Evolutionary conservation across 1,140 invertebrate genomes (phyloP).

Genomic region (Metopolophium dirhodum): DNA sequence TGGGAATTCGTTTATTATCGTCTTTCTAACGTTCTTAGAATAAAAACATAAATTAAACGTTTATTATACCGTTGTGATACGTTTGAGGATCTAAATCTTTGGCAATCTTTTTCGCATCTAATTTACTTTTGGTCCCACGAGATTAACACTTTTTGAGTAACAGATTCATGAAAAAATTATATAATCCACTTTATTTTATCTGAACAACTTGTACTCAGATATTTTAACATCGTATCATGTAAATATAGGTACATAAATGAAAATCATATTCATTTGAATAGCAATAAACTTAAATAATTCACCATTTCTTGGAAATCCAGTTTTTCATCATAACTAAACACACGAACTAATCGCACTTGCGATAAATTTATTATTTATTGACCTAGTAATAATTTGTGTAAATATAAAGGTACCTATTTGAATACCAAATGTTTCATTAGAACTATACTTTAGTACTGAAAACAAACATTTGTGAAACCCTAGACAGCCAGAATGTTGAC

Average conservation of each 20-base stretch:
- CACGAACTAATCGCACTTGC: background rate
- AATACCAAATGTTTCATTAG: background rate
- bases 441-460: background rate
- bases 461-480: too few species aligned
- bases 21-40: background rate
- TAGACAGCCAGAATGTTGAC: too few species aligned
- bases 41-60: constrained; percentile 5
- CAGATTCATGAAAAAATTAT: background rate
- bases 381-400: background rate
- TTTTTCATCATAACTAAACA: background rate
- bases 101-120: background rate
- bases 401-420: background rate
- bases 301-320: background rate
- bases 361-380: background rate
- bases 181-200: background rate
- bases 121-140: background rate
- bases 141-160: constrained; percentile 5
- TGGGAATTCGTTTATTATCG: constrained; percentile 4
- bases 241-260: background rate
- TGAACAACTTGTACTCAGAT: background rate
- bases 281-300: too few species aligned
- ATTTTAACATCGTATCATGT: background rate
- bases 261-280: background rate
- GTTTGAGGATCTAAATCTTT: background rate
- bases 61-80: background rate